These are phyloP conservation scores for Drosophila simulans DNA, from an alignment of 1,140 invertebrate genomes.

Conservation along the genomic window DNA sequence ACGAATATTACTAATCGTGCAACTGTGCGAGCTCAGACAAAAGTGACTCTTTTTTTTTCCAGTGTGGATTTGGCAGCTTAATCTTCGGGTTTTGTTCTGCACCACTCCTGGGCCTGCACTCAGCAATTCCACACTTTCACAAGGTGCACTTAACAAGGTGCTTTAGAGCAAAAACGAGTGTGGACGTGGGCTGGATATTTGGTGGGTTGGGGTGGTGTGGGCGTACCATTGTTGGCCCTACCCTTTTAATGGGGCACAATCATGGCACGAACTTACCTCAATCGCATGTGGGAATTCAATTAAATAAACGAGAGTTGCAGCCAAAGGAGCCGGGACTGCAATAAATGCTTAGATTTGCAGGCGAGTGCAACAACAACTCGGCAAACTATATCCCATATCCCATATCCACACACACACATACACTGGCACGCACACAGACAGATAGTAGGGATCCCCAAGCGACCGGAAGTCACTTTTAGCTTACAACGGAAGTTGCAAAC, in stretches of 20 bases:
- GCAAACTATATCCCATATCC: slow-evolving; percentile 4
- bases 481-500: slow-evolving; percentile 75
- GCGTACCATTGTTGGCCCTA: slow-evolving; percentile 8
- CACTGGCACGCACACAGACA: slow-evolving; percentile 22
- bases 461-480: slow-evolving; percentile 70
- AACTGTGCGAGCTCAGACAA: neutral
- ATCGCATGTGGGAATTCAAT: slow-evolving; percentile 69
- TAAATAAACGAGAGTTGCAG: slow-evolving; percentile 58
- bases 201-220: neutral
- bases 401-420: slow-evolving; percentile 1
- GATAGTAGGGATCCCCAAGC: slow-evolving; percentile 53
- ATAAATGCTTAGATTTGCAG: slow-evolving; percentile 49
- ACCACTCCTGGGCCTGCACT: slow-evolving; percentile 19
- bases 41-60: neutral
- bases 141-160: slow-evolving; percentile 45
- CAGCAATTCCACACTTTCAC: slow-evolving; percentile 46
- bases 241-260: slow-evolving; percentile 49
- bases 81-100: slow-evolving; percentile 27
- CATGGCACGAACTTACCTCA: slow-evolving; percentile 36
- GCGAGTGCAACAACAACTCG: slow-evolving; percentile 30
- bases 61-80: slow-evolving; percentile 21
- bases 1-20: too few relatives aligned
- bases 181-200: slow-evolving; percentile 2
- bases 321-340: slow-evolving; percentile 12
- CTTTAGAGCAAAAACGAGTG: slow-evolving; percentile 20